These are phyloP conservation scores for Lepidurus packardi DNA, from an alignment of 1,140 invertebrate species.

Conservation along the genomic window DNA sequence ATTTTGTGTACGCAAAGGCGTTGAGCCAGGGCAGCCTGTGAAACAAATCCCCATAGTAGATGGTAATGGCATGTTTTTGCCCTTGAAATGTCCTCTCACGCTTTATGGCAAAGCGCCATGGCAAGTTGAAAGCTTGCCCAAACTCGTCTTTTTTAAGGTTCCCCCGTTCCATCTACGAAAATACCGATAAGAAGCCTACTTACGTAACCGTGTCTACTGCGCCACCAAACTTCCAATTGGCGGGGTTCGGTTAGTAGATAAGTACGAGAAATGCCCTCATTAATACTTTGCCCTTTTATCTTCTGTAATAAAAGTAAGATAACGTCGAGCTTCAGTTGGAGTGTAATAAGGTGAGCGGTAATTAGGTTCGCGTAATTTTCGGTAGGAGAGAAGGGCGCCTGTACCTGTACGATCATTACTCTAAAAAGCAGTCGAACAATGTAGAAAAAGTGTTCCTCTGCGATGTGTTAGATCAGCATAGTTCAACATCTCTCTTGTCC, in stretches of 20 bases:
- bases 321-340: background rate
- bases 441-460: background rate
- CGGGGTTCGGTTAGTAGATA: too few relatives aligned
- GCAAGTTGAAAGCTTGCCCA: background rate
- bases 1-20: background rate
- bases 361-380: background rate
- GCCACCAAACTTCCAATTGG: too few relatives aligned
- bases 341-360: background rate
- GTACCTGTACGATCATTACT: background rate
- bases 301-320: background rate
- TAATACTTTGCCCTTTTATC: too few relatives aligned
- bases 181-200: background rate
- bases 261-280: too few relatives aligned
- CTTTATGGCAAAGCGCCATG: background rate
- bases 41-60: background rate
- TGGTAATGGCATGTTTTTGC: background rate
- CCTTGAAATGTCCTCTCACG: conserved; percentile 18
- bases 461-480: background rate
- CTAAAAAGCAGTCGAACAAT: background rate
- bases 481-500: background rate
- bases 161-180: background rate
- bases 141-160: background rate
- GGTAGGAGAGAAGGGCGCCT: background rate
- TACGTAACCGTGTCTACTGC: too few relatives aligned
- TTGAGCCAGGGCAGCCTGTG: background rate